Base-by-base conservation (phyloP, 1,140 invertebrate species). In the Eumeta japonica region DNA sequence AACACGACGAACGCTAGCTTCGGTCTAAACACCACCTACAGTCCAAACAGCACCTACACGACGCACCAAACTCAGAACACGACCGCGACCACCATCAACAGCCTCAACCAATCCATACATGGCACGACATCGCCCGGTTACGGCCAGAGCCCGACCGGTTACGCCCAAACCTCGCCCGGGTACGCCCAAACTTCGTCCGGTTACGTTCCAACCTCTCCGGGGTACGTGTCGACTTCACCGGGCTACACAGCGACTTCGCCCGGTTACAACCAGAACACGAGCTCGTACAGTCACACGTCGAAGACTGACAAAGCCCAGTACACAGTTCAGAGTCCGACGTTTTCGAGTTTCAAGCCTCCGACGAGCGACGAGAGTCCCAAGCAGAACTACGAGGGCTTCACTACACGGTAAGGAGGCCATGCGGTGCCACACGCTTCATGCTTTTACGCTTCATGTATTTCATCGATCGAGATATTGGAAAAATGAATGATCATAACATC, bases 371-470 rank as follows among this genome's bases (percentile, higher is more conserved):
- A 71, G 2, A 57, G 55, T 10, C 63, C 65, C 1, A 70, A 67
- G 15, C 78, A 80, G 50, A 80, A 67, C 43, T 81, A 81, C 50
- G 80, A 81, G 41, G 80, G 79, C 11, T 81, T 80, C 53, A 81
- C 80, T 3, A 81, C 79, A 39, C 80, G 80, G 80, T 81, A 47
- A 77, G 66, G 5, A 5, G 20, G n/a, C 5, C 13, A n/a, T n/a
- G n/a, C n/a, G n/a, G n/a, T n/a, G n/a, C n/a, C n/a, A n/a, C n/a
- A n/a, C n/a, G n/a, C n/a, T n/a, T n/a, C n/a, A n/a, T n/a, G n/a
- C n/a, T n/a, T n/a, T n/a, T n/a, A n/a, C n/a, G n/a, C n/a, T n/a
- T n/a, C n/a, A n/a, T n/a, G n/a, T n/a, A n/a, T n/a, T n/a, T n/a
- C n/a, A n/a, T n/a, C n/a, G n/a, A n/a, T n/a, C n/a, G n/a, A n/a